Percentiles rank a stretch among this genome's conserved stretches.
Conservation (phyloP, 2,797 vertebrate genomes). For the Cryptoprocta ferox region DNA sequence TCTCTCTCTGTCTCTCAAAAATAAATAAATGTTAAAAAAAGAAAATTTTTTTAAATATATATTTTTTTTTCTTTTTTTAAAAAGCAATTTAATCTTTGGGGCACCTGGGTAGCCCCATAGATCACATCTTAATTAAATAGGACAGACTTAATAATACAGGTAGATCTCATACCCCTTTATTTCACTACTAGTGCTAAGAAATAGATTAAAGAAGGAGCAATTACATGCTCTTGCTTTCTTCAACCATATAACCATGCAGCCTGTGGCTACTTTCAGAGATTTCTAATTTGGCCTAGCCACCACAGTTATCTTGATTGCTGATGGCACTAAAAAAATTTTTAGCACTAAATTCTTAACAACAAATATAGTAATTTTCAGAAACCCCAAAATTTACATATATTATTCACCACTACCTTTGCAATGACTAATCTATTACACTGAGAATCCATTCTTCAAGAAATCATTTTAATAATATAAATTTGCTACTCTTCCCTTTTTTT, state of each 20-base stretch:
- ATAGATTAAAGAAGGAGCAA: background rate
- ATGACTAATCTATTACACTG: background rate
- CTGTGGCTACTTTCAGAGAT: background rate
- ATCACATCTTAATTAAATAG: background rate
- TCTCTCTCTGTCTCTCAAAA: too few species aligned
- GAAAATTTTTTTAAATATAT: too few species aligned
- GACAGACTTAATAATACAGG: background rate
- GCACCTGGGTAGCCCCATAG: too few species aligned
- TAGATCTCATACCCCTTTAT: background rate
- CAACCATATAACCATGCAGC: background rate
- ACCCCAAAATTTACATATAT: background rate
- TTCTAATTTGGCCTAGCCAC: background rate
- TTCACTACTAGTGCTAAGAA: background rate
- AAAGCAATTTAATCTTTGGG: too few species aligned
- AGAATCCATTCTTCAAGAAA: slow-evolving; percentile 14
- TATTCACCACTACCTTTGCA: background rate
- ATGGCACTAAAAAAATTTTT: background rate
- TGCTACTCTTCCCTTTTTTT: background rate
- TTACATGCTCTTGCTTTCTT: background rate
- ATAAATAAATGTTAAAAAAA: too few species aligned
- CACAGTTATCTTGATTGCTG: background rate
- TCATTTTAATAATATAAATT: background rate
- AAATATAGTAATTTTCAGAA: background rate
- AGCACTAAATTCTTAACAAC: background rate
- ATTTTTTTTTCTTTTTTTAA: too few species aligned